Base-by-base conservation (phyloP, 2,888 invertebrate species). In the Ecliptopera silaceata region DNA sequence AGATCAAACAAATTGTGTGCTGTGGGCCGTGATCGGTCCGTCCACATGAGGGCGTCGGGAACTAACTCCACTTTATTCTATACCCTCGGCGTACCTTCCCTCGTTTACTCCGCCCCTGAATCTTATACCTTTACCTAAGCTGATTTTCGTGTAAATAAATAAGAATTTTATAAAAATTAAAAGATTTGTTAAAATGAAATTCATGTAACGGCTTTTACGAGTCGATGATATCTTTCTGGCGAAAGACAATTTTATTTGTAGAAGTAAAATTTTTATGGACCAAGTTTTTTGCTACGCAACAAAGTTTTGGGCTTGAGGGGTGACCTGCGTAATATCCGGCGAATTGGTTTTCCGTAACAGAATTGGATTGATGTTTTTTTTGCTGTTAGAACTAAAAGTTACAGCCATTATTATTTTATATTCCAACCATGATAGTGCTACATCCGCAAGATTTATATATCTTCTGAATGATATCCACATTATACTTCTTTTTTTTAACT, bases 1-100 rank as follows among this genome's bases (percentile, higher is more conserved):
- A 90, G 87, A 91, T 91, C 90, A 90, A 90, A 91, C 90, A 80
- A 90, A 89, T 82, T 86, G 88, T 88, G 89, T 79, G 79, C 84
- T 74, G 66, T 86, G 88, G 84, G 82, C 82, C 85, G 90, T 88
- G 79, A 85, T 77, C 77, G 78, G 77, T 74, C 76, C 76, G 77
- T 86, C 75, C 88, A 82, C 88, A 87, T 88, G 89, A 88, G 74
- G 76, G 86, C 77, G 77, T 74, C 77, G 72, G 77, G 54, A 38
- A 59, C 31, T 51, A 55, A 58, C 54, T 50, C 3, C 17, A 13
- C n/a, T 17, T 3, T 50, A 50, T 49, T 31, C 59, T 22, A 26
- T 50, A 31, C 4, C 41, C 12, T 17, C 41, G 15, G 46, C 45
- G 45, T 50, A 48, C 49, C 54, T 34, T 46, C 41, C 41, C 49